phyloP scores from a whole-genome alignment of 2,113 vertebrate species.

The Colaptes auratus region DNA sequence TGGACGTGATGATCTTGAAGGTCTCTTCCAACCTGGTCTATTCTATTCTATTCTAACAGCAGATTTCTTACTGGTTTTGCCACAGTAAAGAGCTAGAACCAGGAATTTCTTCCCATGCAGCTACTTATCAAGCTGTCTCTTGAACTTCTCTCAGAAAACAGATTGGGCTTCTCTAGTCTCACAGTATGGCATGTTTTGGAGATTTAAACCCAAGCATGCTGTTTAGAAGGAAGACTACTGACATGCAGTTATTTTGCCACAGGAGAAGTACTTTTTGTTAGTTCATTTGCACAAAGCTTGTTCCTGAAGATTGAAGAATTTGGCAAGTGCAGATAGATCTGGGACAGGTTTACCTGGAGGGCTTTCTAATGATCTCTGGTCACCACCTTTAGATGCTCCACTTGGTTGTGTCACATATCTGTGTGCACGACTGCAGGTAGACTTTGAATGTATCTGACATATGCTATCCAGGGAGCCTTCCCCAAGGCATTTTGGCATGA shows the following conservation, averaged over 20 bases:
- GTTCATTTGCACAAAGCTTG: background rate
- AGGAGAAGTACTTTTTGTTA: background rate
- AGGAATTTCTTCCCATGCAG: background rate
- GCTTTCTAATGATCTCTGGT: background rate
- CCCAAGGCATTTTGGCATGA: background rate
- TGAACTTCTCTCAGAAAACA: background rate
- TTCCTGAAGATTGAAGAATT: background rate
- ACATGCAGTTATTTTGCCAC: background rate
- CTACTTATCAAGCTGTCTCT: background rate
- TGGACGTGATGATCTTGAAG: too few species aligned
- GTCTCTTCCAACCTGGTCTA: too few species aligned
- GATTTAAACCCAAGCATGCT: background rate
- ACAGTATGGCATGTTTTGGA: background rate
- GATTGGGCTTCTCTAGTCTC: background rate
- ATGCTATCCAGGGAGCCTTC: background rate
- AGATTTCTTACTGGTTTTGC: too few species aligned
- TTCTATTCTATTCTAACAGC: too few species aligned
- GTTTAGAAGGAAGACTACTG: background rate
- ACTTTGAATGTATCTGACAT: background rate
- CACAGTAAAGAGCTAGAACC: background rate
- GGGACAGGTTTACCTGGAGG: background rate
- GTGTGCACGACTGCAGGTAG: rapidly evolving
- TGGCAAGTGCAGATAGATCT: background rate
- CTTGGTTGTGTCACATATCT: rapidly evolving
- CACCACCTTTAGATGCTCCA: background rate